These are phyloP conservation scores for Andrena cerasifolii DNA, from an alignment of 1,140 invertebrate species.

Conservation along the genomic window DNA sequence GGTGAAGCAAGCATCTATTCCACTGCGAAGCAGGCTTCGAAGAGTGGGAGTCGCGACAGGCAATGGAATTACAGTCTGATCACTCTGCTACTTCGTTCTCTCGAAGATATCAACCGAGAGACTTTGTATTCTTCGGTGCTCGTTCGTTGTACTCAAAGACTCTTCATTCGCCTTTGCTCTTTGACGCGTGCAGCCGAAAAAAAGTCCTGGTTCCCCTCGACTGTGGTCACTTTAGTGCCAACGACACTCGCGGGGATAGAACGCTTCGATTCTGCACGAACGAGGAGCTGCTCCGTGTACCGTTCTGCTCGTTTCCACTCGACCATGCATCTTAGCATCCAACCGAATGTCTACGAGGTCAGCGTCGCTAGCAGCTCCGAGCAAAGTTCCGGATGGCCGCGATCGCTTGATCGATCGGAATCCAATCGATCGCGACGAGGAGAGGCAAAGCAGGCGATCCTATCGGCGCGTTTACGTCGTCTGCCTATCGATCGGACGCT, in stretches of 20 bases:
- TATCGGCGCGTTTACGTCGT: neutral
- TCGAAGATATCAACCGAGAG: no score
- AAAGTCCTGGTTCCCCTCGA: no score
- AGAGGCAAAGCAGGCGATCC: neutral
- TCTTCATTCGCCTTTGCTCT: neutral
- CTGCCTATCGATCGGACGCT: conserved; percentile 12
- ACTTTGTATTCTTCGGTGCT: no score
- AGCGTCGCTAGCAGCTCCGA: neutral
- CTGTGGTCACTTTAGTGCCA: no score
- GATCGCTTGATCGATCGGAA: neutral
- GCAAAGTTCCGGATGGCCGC: neutral
- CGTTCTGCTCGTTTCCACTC: neutral
- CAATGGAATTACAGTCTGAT: no score
- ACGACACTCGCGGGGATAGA: neutral
- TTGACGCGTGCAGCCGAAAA: no score
- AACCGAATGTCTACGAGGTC: neutral
- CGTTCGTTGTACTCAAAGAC: neutral
- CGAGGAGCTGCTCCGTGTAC: neutral
- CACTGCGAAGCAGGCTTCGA: no score
- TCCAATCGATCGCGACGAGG: conserved; percentile 6
- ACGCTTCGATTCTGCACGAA: neutral
- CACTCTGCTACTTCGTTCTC: no score
- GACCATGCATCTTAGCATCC: conserved; percentile 3
- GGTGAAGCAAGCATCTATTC: neutral
- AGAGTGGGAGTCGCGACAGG: no score